A percentile compares a stretch with the other conserved stretches of the same genome.
phyloP scores from a whole-genome alignment of 2,888 invertebrate genomes.

The Orthosia cruda region DNA sequence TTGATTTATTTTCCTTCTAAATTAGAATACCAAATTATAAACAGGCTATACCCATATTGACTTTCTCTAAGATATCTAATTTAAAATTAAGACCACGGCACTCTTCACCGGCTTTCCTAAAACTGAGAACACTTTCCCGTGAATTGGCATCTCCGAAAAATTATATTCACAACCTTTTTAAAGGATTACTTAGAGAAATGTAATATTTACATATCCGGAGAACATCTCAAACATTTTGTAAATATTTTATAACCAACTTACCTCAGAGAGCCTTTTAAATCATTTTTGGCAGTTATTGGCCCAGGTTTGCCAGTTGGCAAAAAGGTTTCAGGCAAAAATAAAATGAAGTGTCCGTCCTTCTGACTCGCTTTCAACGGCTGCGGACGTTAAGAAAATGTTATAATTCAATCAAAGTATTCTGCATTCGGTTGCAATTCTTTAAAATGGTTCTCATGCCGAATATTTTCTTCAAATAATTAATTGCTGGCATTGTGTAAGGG shows the following conservation, averaged over 20 bases:
- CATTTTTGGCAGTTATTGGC: conserved; percentile 63
- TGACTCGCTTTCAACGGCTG: conserved; percentile 33
- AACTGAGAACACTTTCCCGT: conserved; percentile 16
- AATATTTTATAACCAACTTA: conserved; percentile 49
- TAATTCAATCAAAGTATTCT: conserved; percentile 58
- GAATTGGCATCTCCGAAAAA: conserved; percentile 39
- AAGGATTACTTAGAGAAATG: conserved; percentile 53
- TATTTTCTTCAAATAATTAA: conserved; percentile 11
- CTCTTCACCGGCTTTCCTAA: not conserved
- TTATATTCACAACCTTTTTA: conserved; percentile 56
- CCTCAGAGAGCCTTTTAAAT: conserved; percentile 60
- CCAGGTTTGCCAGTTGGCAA: conserved; percentile 45
- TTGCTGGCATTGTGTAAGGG: not conserved
- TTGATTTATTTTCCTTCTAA: not conserved
- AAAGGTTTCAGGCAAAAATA: conserved; percentile 52
- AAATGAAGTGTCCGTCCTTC: conserved; percentile 39
- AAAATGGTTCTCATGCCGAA: conserved; percentile 14
- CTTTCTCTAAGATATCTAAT: not conserved
- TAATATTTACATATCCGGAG: conserved; percentile 47
- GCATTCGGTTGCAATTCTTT: conserved; percentile 36
- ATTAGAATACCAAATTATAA: not conserved
- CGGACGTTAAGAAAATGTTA: conserved; percentile 46
- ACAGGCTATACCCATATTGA: not conserved
- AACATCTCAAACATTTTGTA: conserved; percentile 57
- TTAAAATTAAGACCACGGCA: conserved; percentile 3